Base-by-base conservation (phyloP, 2,888 invertebrate genomes). In the Melanchra persicariae region DNA sequence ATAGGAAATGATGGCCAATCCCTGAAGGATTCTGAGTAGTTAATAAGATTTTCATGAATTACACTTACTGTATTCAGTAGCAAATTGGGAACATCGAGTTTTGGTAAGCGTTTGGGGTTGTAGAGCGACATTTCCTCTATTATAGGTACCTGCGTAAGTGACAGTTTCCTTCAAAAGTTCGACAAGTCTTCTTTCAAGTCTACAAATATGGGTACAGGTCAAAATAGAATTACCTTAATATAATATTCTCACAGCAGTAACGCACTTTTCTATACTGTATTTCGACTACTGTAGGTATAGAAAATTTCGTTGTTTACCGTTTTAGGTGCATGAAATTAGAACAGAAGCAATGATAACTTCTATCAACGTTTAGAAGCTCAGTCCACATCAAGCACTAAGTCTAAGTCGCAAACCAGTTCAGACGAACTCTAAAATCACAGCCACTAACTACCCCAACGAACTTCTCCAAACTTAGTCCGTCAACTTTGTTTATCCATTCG, bases 41-140 rank as follows among this genome's bases (percentile, higher is more conserved):
- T 61, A 67, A 73, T 73, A 61, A 73, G 47, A 78, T 73, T 73
- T 78, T 37, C 58, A 59, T 55, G n/a, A 57, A 60, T 60, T 60
- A 60, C 37, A 24, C 19, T 43, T 45, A 26, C 19, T 49, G 19
- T 65, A 34, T 1, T 0, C 3, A 12, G n/a, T 10, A n/a, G 15
- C 45, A 7, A 22, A 58, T 55, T 45, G 5, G 19, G 24, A 22
- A 40, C 57, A 22, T 51, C 7, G 24, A 10, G 8, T 8, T 15
- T 22, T 34, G 7, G 52, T 6, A 51, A 51, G 24, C 9, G 9
- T 30, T 26, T 7, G 8, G 17, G 26, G 26, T 26, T 52, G 24
- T 52, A 7, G 22, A 51, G 15, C 15, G 3, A 6, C 45, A 10
- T 17, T 45, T 19, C 45, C 40, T 5, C 40, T 40, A 15, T 34